Evolutionary conservation across 2,888 invertebrate genomes (phyloP), one percentile per base, ranked within the genome.

Genomic region (Amiota minor): DNA sequence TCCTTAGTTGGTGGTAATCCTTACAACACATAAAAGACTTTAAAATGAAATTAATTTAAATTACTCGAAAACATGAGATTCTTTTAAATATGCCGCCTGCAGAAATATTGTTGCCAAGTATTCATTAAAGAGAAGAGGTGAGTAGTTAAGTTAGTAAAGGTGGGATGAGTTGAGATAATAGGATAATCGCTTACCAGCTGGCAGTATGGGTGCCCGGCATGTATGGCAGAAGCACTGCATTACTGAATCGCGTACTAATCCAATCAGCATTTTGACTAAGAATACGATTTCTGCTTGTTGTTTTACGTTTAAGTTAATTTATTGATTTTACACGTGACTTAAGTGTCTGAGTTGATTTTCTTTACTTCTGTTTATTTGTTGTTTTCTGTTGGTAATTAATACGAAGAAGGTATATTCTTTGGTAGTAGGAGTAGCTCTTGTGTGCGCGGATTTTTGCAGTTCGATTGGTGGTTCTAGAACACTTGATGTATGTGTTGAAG

Each of bases 211-310:
- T 87, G 95, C 95, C 90, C 95, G 94, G 93, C 96, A 96, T 91
- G 96, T 94, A 92, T 96, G 96, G 92, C 96, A 96, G 92, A 96
- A 96, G 92, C 96, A 96, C 93, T 96, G 95, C 94, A 96, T 93
- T 90, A 96, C 95, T 90, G 96, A 96, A 91, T 96, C 96, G 91
- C 95, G 94, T 90, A 96, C 95, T 88, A 96, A 93, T 90, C 94
- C 95, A 92, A 96, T 95, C 92, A 96, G 91, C 96, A 96, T 96
- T 79, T 77, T 87, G 85, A 77, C 75, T 74, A 20, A 59, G 75
- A 50, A 59, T 61, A 62, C 55, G 65, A 59, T 65, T 59, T n/a
- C 14, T 16, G 16, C 56, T 56, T 56, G 16, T 56, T 56, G 16
- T n/a, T 56, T 56, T 45, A 64, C 45, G 50, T 71, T 61, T 68